A percentile compares a stretch with the other conserved stretches of the same genome.
These are phyloP conservation scores for Pseudobourletiella spinata DNA, from an alignment of 1,140 invertebrate genomes.

Conservation along the genomic window DNA sequence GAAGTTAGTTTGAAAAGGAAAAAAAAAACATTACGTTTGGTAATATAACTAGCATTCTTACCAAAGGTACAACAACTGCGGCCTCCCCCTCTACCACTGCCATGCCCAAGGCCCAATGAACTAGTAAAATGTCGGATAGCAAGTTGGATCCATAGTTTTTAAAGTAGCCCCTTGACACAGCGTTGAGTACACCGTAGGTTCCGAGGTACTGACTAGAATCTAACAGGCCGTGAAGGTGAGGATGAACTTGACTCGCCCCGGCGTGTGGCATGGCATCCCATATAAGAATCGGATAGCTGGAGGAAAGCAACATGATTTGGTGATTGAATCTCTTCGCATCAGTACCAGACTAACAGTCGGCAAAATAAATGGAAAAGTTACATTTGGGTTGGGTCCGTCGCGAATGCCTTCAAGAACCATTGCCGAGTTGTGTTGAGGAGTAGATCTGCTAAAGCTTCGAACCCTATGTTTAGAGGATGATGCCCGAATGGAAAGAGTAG, in stretches of 20 bases:
- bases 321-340: too few relatives aligned
- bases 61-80: constrained; percentile 42
- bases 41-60: constrained; percentile 35
- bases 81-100: constrained; percentile 39
- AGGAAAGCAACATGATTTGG: too few relatives aligned
- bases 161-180: constrained; percentile 38
- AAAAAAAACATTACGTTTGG: too few relatives aligned
- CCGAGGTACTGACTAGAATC: constrained; percentile 42
- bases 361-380: too few relatives aligned
- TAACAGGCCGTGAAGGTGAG: constrained; percentile 45
- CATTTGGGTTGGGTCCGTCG: constrained; percentile 30
- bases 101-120: constrained; percentile 43
- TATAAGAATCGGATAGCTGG: constrained; percentile 41
- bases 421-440: constrained; percentile 39
- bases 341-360: too few relatives aligned
- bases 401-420: constrained; percentile 39
- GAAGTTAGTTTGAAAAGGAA: not conserved
- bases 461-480: constrained; percentile 42
- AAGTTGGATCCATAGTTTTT: constrained; percentile 37
- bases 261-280: constrained; percentile 46
- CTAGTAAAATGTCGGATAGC: constrained; percentile 41
- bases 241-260: constrained; percentile 47
- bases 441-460: constrained; percentile 40
- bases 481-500: constrained; percentile 43
- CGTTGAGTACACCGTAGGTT: constrained; percentile 39